Base-by-base conservation (phyloP, 1,140 invertebrate genomes). In the Dendroctonus valens region DNA sequence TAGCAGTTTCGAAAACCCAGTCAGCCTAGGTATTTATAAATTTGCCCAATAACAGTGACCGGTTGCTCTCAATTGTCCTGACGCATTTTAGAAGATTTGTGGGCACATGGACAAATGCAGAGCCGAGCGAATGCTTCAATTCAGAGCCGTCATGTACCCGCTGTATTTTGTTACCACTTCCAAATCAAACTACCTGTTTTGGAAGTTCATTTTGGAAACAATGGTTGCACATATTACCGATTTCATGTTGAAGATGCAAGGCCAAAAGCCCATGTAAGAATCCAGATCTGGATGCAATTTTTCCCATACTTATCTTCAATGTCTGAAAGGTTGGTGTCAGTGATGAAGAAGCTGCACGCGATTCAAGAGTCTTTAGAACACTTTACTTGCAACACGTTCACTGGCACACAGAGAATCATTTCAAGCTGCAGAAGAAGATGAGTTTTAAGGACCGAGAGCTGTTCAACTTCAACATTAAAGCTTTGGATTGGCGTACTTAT, bases 381-480 rank as follows among this genome's bases (percentile, higher is more conserved):
- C 74, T 93, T 93, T 74, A 85, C 86, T 15, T 80, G 82, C 0
- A 80, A 84, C 48, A 79, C 89, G 69, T 93, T 91, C 81, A 83
- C 41, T 92, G 92, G 71, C 76, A 82, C 14, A 88, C 88, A 70
- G 78, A 83, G 0, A 92, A 92, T 73, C 79, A 85, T 0, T 78
- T 85, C 41, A 71, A 74, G n/a, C 77, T 96, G 55, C 82, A 85
- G 72, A 73, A 77, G 1, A 83, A 83, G 14, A 73, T 94, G 48
- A 80, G 84, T 5, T 74, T 74, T 0, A 76, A 82, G 40, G 90
- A 92, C 73, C 81, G 81, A 70, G 73, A 80, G 12, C 66, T 82
- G 3, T 89, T 87, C 71, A 79, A 83, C 69, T 87, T 87, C 70
- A 81, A 87, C 68, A 76, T 89, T 3, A 68, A 74, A 0, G 55